A percentile compares a stretch with the other conserved stretches of the same genome.
Evolutionary conservation across 2,888 invertebrate species (phyloP).

Genomic region (Halictus ligatus): DNA sequence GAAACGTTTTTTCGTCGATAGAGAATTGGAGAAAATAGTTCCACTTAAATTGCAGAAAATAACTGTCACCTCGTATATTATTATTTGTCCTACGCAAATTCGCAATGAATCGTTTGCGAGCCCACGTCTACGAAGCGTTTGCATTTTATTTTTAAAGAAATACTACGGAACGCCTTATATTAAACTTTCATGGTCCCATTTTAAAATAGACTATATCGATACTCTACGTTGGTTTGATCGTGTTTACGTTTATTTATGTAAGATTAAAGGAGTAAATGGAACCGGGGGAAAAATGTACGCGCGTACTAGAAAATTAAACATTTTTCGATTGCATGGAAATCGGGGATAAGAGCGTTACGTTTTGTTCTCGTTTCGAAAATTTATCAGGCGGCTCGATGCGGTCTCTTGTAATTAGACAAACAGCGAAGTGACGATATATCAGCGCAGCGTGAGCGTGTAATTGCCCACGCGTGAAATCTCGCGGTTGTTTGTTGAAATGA

Average conservation of each 20-base stretch:
- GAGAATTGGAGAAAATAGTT: no score
- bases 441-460: not conserved
- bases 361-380: not conserved
- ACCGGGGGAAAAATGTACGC: not conserved
- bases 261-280: not conserved
- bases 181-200: not conserved
- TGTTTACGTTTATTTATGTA: not conserved
- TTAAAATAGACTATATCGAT: not conserved
- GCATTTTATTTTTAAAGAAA: not conserved
- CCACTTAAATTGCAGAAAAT: no score
- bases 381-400: not conserved
- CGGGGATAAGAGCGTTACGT: not conserved
- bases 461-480: not conserved
- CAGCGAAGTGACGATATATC: not conserved
- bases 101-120: not conserved
- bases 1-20: no score
- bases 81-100: not conserved
- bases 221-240: not conserved
- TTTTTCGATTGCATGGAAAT: not conserved
- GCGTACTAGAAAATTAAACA: not conserved
- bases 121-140: not conserved
- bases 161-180: not conserved
- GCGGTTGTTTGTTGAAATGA: constrained; percentile 15
- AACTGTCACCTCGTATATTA: no score
- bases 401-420: not conserved